Conservation (phyloP, 2,797 vertebrate species). For the Siniperca undulata region DNA sequence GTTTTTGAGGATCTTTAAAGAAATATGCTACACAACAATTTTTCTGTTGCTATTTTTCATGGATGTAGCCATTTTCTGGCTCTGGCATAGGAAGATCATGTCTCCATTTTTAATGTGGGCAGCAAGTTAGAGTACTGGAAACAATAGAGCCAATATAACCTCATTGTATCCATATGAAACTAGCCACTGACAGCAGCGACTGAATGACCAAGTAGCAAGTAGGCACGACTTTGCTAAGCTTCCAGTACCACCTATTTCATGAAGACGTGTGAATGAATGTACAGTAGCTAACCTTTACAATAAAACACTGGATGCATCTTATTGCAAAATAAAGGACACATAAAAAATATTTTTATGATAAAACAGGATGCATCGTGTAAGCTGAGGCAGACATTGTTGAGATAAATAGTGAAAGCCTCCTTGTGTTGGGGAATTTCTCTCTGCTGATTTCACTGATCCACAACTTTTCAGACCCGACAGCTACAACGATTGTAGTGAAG, state of each 20-base stretch:
- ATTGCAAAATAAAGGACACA: background rate
- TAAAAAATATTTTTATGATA: background rate
- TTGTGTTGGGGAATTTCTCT: background rate
- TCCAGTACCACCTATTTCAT: too few relatives aligned
- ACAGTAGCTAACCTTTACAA: background rate
- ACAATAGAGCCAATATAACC: background rate
- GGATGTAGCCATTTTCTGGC: too few relatives aligned
- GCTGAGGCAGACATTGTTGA: background rate
- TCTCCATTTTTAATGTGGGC: background rate
- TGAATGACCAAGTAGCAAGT: background rate
- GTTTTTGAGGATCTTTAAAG: background rate
- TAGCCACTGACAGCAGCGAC: background rate
- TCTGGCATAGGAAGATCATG: too few relatives aligned
- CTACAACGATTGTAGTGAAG: background rate
- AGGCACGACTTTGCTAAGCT: background rate
- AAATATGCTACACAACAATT: background rate
- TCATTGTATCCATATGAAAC: background rate
- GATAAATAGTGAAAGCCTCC: slow-evolving; percentile 10
- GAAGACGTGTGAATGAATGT: background rate
- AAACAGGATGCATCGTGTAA: background rate
- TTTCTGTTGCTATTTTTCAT: background rate
- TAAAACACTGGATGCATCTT: background rate
- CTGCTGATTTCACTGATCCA: slow-evolving; percentile 17
- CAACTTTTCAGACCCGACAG: slow-evolving; percentile 8
- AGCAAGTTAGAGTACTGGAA: background rate